phyloP scores from a whole-genome alignment of 2,888 invertebrate genomes.

The Xanthia togata region DNA sequence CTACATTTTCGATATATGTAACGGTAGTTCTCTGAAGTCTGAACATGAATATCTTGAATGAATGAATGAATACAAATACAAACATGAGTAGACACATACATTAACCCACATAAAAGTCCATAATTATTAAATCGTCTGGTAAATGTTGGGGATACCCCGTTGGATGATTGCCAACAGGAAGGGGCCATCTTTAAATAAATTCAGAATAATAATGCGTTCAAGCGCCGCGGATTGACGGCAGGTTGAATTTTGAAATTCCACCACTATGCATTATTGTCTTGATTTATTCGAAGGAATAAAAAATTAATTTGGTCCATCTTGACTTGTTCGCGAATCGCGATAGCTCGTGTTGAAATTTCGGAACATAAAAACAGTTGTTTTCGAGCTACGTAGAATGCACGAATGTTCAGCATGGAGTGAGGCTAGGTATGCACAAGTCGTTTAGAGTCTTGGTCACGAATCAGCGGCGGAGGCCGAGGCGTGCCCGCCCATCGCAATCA shows the following conservation, averaged over 20 bases:
- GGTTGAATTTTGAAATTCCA: conserved; percentile 69
- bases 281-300: conserved; percentile 35
- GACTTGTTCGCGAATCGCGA: conserved; percentile 41
- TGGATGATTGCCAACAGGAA: conserved; percentile 88
- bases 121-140: conserved; percentile 88
- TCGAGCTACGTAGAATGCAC: conserved; percentile 69
- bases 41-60: conserved; percentile 72
- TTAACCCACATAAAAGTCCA: conserved; percentile 82
- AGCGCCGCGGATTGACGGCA: conserved; percentile 73
- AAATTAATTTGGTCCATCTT: background rate
- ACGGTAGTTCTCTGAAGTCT: conserved; percentile 66
- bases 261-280: conserved; percentile 44
- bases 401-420: conserved; percentile 75
- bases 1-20: conserved; percentile 71
- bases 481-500: conserved; percentile 83
- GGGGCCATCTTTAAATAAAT: conserved; percentile 86
- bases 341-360: conserved; percentile 47
- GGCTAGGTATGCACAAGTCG: conserved; percentile 78
- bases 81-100: conserved; percentile 77
- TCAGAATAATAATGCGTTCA: conserved; percentile 82
- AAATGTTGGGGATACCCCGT: conserved; percentile 87
- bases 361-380: conserved; percentile 68
- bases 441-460: conserved; percentile 80
- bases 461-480: conserved; percentile 76
- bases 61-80: conserved; percentile 74